Evolutionary conservation across 2,113 vertebrate species (phyloP), one percentile per base, ranked within the genome.

Genomic region (Pelvicachromis taeniatus): DNA sequence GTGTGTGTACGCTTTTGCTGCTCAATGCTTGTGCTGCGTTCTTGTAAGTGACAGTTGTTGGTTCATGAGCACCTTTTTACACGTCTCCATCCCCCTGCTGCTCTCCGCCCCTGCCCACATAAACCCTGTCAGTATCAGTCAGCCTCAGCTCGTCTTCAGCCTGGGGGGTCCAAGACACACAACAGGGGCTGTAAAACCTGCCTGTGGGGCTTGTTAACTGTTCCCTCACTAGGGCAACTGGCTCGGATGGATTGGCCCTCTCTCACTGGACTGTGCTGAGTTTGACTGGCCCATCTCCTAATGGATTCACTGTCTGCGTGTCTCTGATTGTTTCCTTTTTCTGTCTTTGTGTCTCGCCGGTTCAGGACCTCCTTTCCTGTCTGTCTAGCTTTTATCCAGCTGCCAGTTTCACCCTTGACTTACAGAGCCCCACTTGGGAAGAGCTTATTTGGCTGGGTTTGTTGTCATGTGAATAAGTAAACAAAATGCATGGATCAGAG

Each of bases 11-110:
- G 26, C 16, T 40, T 82, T 52, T 13, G 56, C 53, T 65, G 58
- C 80, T 70, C 54, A 2, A 61, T 45, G 16, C 26, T 85, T 19
- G 85, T 85, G 53, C 88, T 1, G 77, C 8, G 4, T 77, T 12
- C n/a, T 65, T 19, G 78, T 94, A 88, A 92, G 95, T 96, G 97
- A 97, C 97, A 97, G 97, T 96, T 95, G 82, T 95, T 96, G 80
- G 52, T 96, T 96, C 93, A 94, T 92, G 94, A 95, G 87, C 86
- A 92, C 82, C 85, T 93, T 92, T 93, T 91, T 91, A 93, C 86
- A 87, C 61, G 17, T 92, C 85, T 91, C 91, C 87, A 59, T 70
- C 85, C 87, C 84, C 86, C 65, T 2, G 11, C 75, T 87, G 70
- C 84, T 85, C 86, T 55, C 65, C 77, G 4, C 82, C 81, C 81